Conservation (phyloP, 2,888 invertebrate genomes). For the Norana najaformis region DNA sequence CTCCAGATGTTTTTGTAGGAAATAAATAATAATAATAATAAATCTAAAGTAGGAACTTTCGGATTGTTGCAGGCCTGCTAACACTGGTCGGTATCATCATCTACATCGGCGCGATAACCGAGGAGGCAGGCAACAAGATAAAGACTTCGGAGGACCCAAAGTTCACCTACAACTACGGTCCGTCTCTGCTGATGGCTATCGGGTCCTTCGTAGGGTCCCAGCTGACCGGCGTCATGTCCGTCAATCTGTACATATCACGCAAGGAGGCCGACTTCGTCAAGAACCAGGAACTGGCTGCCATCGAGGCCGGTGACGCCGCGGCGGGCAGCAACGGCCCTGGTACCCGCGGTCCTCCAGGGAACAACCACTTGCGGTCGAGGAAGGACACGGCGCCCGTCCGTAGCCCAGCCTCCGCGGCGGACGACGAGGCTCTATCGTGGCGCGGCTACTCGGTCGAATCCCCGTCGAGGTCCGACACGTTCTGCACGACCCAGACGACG, state of each 20-base stretch:
- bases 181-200: constrained; percentile 61
- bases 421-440: neutral
- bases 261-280: constrained; percentile 58
- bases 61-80: constrained; percentile 52
- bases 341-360: neutral
- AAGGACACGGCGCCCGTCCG: neutral
- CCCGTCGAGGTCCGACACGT: constrained; percentile 10
- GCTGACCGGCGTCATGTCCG: constrained; percentile 60
- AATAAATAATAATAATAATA: neutral
- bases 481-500: neutral
- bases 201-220: constrained; percentile 60
- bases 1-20: too few species aligned
- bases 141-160: constrained; percentile 54
- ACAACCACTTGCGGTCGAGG: neutral
- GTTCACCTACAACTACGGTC: constrained; percentile 59
- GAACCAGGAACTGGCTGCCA: constrained; percentile 51
- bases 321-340: neutral
- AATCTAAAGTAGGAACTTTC: neutral
- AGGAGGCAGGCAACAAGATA: constrained; percentile 59
- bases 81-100: constrained; percentile 61
- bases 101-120: constrained; percentile 61
- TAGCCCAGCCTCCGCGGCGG: neutral
- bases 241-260: constrained; percentile 60
- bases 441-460: neutral
- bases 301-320: neutral